A percentile compares a stretch with the other conserved stretches of the same genome.
These are phyloP conservation scores for Paratilapia polleni DNA, from an alignment of 2,113 vertebrate species.

Conservation along the genomic window DNA sequence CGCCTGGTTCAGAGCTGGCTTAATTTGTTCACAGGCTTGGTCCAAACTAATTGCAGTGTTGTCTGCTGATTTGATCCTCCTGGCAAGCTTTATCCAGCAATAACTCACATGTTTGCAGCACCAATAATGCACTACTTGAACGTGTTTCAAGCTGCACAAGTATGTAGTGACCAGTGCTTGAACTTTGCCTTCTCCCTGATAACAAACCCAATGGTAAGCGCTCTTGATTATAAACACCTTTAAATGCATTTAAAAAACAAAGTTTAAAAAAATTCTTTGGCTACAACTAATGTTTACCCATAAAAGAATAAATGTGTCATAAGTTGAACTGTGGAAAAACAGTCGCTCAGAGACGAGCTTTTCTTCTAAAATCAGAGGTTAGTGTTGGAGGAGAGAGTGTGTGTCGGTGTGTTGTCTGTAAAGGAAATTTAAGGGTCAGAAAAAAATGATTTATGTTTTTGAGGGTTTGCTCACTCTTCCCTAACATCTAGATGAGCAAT, in stretches of 20 bases:
- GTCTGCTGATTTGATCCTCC: not conserved
- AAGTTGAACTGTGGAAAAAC: not conserved
- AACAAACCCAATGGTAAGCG: not conserved
- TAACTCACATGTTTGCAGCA: not conserved
- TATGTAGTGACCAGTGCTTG: not conserved
- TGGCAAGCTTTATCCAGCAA: not conserved
- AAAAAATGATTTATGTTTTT: not conserved
- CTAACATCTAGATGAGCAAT: not conserved
- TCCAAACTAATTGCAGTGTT: not conserved
- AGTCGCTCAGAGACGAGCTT: not conserved
- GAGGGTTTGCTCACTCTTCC: not conserved
- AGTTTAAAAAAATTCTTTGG: not conserved
- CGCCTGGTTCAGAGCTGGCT: not conserved
- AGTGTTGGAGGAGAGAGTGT: constrained; percentile 20
- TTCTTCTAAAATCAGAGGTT: constrained; percentile 8
- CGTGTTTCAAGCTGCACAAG: not conserved
- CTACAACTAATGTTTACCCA: not conserved
- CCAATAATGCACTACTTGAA: not conserved
- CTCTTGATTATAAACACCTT: not conserved
- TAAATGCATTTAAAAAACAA: not conserved
- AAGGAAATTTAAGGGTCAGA: not conserved
- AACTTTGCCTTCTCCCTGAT: not conserved
- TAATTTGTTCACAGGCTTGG: not conserved
- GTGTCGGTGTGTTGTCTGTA: not conserved
- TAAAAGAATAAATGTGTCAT: not conserved